These are phyloP conservation scores for Drosophila asahinai DNA, from an alignment of 1,140 invertebrate genomes.

Conservation along the genomic window DNA sequence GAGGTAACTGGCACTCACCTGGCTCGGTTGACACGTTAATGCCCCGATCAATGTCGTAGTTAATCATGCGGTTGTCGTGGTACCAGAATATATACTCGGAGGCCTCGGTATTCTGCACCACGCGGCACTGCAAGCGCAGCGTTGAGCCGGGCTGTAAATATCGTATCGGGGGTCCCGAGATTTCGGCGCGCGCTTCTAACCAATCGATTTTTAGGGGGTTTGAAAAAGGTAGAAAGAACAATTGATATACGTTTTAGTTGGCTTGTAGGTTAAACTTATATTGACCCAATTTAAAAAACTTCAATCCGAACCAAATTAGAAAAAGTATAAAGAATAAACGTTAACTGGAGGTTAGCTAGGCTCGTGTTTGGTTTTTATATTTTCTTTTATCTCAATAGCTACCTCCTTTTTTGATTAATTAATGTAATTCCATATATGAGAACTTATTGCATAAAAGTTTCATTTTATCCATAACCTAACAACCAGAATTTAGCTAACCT, in stretches of 20 bases:
- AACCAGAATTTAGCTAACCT: no score
- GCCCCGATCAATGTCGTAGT: conserved; percentile 93
- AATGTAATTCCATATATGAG: no score
- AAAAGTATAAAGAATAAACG: no score
- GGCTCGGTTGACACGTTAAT: conserved; percentile 91
- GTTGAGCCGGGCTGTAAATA: conserved; percentile 94
- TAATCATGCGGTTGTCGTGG: conserved; percentile 95
- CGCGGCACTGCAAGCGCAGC: conserved; percentile 91
- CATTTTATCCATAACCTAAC: no score
- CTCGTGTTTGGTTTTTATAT: no score
- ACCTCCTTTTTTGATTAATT: no score
- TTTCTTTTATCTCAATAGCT: no score
- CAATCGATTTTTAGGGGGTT: conserved; percentile 59
- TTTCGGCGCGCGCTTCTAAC: conserved; percentile 93
- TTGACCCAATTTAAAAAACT: accelerated
- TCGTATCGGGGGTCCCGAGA: conserved; percentile 93
- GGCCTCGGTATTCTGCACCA: conserved; percentile 92
- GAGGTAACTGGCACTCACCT: conserved; percentile 63
- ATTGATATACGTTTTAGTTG: conserved; percentile 33
- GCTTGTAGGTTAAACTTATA: neutral
- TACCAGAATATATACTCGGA: conserved; percentile 96
- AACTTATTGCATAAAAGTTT: no score
- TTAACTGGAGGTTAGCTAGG: no score
- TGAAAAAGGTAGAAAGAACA: neutral
- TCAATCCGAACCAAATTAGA: no score